A percentile compares a stretch with the other conserved stretches of the same genome.
Evolutionary conservation across 2,888 invertebrate species (phyloP).

Genomic region (Sipunculus nudus): DNA sequence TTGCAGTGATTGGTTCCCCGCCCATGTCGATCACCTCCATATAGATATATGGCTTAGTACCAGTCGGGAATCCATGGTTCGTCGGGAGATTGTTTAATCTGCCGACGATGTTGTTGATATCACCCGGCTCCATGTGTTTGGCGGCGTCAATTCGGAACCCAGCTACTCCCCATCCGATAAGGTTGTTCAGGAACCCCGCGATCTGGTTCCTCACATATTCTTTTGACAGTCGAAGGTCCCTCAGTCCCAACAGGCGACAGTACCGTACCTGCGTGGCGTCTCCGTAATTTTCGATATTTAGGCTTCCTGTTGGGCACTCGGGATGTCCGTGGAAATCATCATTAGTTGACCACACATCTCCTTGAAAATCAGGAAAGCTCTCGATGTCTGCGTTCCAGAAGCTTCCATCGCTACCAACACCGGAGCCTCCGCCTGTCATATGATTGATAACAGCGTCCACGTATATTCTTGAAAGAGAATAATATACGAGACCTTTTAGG

Average conservation of each 20-base stretch:
- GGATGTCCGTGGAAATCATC: slow-evolving; percentile 72
- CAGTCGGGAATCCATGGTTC: slow-evolving; percentile 70
- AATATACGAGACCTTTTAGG: too few relatives aligned
- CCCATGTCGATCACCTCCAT: slow-evolving; percentile 64
- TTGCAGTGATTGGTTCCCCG: slow-evolving; percentile 45
- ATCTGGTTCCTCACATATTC: slow-evolving; percentile 76
- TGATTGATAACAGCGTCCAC: slow-evolving; percentile 84
- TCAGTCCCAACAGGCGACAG: slow-evolving; percentile 77
- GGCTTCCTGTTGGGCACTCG: slow-evolving; percentile 67
- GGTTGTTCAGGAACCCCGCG: slow-evolving; percentile 74
- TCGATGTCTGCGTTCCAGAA: slow-evolving; percentile 64
- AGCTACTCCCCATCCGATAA: slow-evolving; percentile 80
- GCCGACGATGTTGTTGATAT: slow-evolving; percentile 76
- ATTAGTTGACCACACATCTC: slow-evolving; percentile 64
- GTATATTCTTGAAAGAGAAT: slow-evolving; percentile 72
- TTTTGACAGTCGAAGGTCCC: slow-evolving; percentile 78
- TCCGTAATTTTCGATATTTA: slow-evolving; percentile 40
- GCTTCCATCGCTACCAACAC: slow-evolving; percentile 71
- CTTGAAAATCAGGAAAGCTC: slow-evolving; percentile 62
- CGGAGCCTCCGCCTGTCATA: slow-evolving; percentile 74
- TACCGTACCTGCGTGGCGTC: slow-evolving; percentile 71
- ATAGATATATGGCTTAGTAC: slow-evolving; percentile 57
- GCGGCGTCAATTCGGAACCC: slow-evolving; percentile 75
- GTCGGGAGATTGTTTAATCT: slow-evolving; percentile 39
- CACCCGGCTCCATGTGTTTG: slow-evolving; percentile 74